A percentile compares a stretch with the other conserved stretches of the same genome.
These are phyloP conservation scores for Gobio gobio DNA, from an alignment of 2,113 vertebrate genomes.

Conservation along the genomic window DNA sequence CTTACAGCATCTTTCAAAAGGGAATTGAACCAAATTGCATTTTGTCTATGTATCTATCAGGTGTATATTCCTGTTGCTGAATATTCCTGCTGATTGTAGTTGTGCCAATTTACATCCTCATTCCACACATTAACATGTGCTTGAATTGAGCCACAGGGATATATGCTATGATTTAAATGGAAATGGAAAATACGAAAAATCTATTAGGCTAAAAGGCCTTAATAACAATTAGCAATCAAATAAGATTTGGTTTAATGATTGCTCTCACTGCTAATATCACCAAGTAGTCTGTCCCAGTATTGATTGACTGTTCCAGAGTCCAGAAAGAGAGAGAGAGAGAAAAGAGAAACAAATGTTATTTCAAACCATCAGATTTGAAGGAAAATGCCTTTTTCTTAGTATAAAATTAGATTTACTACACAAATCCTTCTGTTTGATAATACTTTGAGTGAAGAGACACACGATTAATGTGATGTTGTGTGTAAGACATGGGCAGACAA, in stretches of 20 bases:
- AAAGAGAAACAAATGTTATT: constrained; percentile 23
- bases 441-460: background rate
- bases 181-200: constrained; percentile 52
- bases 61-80: constrained; percentile 15
- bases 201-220: constrained; percentile 55
- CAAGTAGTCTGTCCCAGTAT: constrained; percentile 36
- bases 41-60: constrained; percentile 31
- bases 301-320: constrained; percentile 34
- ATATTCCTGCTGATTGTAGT: constrained; percentile 38
- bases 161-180: constrained; percentile 45
- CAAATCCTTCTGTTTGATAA: background rate
- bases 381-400: constrained; percentile 35
- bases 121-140: constrained; percentile 44
- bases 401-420: constrained; percentile 12
- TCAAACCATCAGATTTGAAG: constrained; percentile 28
- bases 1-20: constrained; percentile 20
- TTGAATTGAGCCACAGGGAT: constrained; percentile 45
- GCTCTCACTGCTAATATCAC: constrained; percentile 25
- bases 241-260: constrained; percentile 48
- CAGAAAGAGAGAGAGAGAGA: constrained; percentile 14
- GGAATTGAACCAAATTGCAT: constrained; percentile 16
- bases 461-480: background rate
- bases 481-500: background rate
- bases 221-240: constrained; percentile 58
- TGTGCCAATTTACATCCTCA: constrained; percentile 41